phyloP scores from a whole-genome alignment of 2,888 invertebrate species.

The Meganola albula region DNA sequence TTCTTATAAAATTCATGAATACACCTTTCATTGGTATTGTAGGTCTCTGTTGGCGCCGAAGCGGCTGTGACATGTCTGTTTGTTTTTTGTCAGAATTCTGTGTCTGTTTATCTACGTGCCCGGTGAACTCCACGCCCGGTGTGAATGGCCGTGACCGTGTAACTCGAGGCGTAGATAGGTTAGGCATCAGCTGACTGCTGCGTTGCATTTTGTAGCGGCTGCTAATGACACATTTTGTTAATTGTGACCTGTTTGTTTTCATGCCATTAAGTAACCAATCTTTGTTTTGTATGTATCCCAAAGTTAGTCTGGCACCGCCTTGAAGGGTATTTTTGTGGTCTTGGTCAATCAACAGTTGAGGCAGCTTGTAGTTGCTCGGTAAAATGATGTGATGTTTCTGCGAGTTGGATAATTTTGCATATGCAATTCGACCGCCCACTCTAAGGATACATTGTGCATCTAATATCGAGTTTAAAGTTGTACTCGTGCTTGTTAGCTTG shows the following conservation, averaged over 20 bases:
- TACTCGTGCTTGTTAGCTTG: not conserved
- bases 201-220: conserved; percentile 2
- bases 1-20: too few species aligned
- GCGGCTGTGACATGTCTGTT: not conserved
- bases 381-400: conserved; percentile 1
- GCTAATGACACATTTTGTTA: conserved; percentile 7
- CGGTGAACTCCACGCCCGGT: conserved; percentile 9
- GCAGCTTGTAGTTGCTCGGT: not conserved
- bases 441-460: not conserved
- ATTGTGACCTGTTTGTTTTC: conserved; percentile 5
- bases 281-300: conserved; percentile 1
- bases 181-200: not conserved
- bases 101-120: conserved; percentile 7
- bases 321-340: not conserved
- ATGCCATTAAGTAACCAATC: conserved; percentile 6
- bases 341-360: not conserved
- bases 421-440: conserved; percentile 1
- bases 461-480: conserved; percentile 1
- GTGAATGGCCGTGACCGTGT: conserved; percentile 3
- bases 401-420: not conserved
- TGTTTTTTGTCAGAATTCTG: conserved; percentile 4
- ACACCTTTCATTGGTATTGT: too few species aligned
- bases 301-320: conserved; percentile 2
- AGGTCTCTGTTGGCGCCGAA: too few species aligned
- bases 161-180: conserved; percentile 4